Base-by-base conservation (phyloP, 2,113 vertebrate species). In the Zosterops borbonicus region DNA sequence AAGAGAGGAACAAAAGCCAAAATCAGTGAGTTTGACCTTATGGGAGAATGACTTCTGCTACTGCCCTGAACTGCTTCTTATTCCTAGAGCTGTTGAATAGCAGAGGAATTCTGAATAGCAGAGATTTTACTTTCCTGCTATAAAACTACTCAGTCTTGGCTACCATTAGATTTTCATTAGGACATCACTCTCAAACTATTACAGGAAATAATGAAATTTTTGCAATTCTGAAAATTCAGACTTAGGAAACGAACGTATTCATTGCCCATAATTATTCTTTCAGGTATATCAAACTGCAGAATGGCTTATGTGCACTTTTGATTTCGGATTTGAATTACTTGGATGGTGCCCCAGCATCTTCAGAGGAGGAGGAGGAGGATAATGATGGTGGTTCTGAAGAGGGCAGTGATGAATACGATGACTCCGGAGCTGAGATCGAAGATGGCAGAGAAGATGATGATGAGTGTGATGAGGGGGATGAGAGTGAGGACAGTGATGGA, bases 281-380 rank as follows among this genome's bases (percentile, higher is more conserved):
- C 96, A 99, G 99, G 80, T 99, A 98, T 97, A 98, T 99, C 76
- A 98, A 98, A 92, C 97, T 99, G 91, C 98, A 95, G 21, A 99
- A 99, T 86, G 98, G 99, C 84, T 98, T 99, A 74, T 96, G 98
- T 96, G 99, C 97, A 49, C 98, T 99, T 78, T 98, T 99, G 96
- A 99, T 99, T 97, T 99, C 99, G 37, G 99, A 99, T 97, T 96
- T 99, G 92, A 98, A 98, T 94, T 98, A 98, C 42, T 25, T 87
- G 5, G 98, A 98, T 28, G 95, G 97, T 65, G 97, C 96, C 55
- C 88, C 93, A 86, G 91, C 96, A 12, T 97, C 96, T 4, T 97
- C 97, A 3, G 98, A 98, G 28, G 98, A 98, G 11, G 98, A 97
- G 1, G 98, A 97, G 1, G 98, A 98, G 5, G 98, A 97, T 14